Percentiles rank a stretch among this genome's conserved stretches.
Conservation (phyloP, 2,888 invertebrate genomes). For the Thymelicus sylvestris region DNA sequence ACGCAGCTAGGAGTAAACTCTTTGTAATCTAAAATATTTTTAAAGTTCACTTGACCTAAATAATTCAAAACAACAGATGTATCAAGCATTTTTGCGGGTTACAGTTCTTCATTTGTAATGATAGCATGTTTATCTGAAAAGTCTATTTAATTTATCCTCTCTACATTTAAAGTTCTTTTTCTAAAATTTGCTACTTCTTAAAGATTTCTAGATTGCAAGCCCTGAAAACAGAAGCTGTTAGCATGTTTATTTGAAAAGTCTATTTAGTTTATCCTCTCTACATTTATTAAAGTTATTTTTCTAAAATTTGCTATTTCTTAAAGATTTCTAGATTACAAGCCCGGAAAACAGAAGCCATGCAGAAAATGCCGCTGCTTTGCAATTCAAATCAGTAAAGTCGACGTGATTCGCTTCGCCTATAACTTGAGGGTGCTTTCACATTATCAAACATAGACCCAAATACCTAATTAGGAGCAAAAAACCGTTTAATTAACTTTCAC, state of each 20-base stretch:
- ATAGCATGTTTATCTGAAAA: too few species aligned
- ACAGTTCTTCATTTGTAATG: too few species aligned
- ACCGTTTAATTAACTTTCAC: constrained; percentile 6
- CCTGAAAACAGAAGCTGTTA: constrained; percentile 9
- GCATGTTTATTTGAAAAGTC: too few species aligned
- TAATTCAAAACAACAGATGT: not conserved
- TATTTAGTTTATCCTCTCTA: too few species aligned
- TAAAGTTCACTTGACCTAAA: constrained; percentile 11
- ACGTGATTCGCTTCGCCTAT: constrained; percentile 2
- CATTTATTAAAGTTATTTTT: too few species aligned
- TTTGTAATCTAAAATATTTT: constrained; percentile 11
- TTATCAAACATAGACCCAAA: constrained; percentile 5
- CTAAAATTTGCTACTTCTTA: too few species aligned
- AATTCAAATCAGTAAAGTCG: constrained; percentile 23
- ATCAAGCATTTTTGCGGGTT: not conserved
- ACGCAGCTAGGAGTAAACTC: constrained; percentile 43
- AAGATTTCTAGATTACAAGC: constrained; percentile 11
- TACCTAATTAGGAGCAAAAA: not conserved
- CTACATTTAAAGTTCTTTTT: too few species aligned
- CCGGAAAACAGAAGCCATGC: constrained; percentile 11
- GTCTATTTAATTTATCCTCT: too few species aligned
- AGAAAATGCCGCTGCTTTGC: constrained; percentile 22
- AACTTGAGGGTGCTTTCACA: constrained; percentile 1
- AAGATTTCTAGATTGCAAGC: constrained; percentile 12
- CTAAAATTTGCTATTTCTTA: too few species aligned